phyloP scores from a whole-genome alignment of 2,113 vertebrate species.

The Enhydra lutris region DNA sequence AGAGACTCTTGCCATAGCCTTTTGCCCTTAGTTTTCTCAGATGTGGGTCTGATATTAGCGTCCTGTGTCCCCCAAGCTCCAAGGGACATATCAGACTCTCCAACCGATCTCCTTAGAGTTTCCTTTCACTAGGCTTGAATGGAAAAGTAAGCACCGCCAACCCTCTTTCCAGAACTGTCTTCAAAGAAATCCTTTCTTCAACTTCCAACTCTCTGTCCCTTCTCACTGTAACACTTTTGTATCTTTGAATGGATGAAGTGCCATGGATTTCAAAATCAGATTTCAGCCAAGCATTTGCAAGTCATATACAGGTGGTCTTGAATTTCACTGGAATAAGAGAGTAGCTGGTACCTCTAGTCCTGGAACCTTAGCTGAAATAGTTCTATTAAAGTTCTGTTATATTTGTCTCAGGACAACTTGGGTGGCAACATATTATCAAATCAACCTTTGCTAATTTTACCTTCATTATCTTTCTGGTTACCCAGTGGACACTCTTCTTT shows the following conservation, averaged over 20 bases:
- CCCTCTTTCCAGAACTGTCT: neutral
- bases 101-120: neutral
- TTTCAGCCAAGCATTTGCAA: neutral
- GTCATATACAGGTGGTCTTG: neutral
- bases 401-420: neutral
- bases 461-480: neutral
- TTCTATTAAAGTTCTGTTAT: neutral
- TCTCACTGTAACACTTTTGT: neutral
- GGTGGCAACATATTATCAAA: neutral
- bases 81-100: neutral
- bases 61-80: neutral
- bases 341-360: neutral
- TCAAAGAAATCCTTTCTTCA: neutral
- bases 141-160: neutral
- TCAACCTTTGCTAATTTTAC: neutral
- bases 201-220: neutral
- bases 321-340: neutral
- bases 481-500: neutral
- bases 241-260: neutral
- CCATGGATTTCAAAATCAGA: neutral
- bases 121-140: neutral
- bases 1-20: neutral
- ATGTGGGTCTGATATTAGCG: neutral
- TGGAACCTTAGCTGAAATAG: neutral
- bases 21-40: neutral